A percentile compares a stretch with the other conserved stretches of the same genome.
These are phyloP conservation scores for Procambarus virginalis DNA, from an alignment of 1,140 invertebrate species.

Conservation along the genomic window DNA sequence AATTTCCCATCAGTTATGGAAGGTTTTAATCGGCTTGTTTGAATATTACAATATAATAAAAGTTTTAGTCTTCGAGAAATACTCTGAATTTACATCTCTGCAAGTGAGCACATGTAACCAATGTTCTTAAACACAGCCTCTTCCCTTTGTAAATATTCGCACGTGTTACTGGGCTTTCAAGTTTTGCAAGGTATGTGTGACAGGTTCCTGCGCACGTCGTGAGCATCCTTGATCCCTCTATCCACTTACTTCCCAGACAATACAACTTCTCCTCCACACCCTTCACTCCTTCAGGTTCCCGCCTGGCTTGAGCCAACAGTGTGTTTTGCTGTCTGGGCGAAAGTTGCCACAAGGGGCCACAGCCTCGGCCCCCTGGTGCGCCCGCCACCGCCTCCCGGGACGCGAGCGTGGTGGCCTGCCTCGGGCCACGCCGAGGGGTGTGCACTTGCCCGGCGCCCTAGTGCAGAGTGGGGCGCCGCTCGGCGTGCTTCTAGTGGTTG, in stretches of 20 bases:
- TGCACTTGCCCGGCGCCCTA: background rate
- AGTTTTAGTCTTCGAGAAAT: too few relatives aligned
- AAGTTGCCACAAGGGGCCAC: background rate
- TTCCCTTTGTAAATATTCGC: too few relatives aligned
- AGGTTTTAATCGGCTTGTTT: too few relatives aligned
- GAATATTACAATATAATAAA: too few relatives aligned
- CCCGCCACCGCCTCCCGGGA: background rate
- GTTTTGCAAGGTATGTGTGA: too few relatives aligned
- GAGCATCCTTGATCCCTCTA: background rate
- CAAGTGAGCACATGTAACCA: too few relatives aligned
- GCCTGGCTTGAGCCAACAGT: background rate
- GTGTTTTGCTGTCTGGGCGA: background rate
- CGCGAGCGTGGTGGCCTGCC: background rate
- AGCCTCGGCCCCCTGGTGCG: background rate
- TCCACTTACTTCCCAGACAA: background rate
- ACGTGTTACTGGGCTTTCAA: too few relatives aligned
- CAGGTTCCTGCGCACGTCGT: background rate
- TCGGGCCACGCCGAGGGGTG: background rate
- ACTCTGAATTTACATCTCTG: too few relatives aligned
- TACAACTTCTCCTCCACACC: too few relatives aligned
- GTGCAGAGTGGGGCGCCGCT: background rate
- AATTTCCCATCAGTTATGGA: too few relatives aligned
- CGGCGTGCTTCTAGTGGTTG: background rate
- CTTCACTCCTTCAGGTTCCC: too few relatives aligned
- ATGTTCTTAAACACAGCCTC: too few relatives aligned